Evolutionary conservation across 2,797 vertebrate species (phyloP).

Genomic region (Rhynchotus rufescens): DNA sequence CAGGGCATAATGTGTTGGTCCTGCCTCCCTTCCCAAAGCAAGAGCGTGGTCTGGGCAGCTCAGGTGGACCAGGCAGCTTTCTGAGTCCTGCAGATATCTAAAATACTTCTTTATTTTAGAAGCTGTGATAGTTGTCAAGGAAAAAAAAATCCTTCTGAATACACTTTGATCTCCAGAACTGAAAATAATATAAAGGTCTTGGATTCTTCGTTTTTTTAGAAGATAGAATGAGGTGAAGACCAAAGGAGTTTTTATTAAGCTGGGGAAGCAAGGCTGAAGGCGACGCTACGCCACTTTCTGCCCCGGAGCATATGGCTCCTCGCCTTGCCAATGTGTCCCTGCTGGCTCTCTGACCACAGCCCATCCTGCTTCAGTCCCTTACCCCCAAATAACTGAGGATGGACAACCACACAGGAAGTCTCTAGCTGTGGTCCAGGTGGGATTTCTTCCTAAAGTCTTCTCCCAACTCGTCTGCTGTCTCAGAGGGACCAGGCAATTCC

Average conservation of each 20-base stretch:
- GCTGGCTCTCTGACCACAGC: neutral
- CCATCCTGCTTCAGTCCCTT: neutral
- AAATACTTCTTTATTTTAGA: neutral
- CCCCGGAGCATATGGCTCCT: neutral
- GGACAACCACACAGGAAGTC: fast-evolving
- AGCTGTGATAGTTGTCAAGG: neutral
- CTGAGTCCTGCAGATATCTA: neutral
- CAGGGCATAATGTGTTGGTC: neutral
- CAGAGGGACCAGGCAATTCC: neutral
- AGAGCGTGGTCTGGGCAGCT: neutral
- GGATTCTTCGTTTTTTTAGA: neutral
- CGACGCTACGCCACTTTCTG: neutral
- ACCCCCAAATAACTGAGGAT: neutral
- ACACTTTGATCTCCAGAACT: neutral
- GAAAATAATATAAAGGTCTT: neutral
- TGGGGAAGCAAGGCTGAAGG: neutral
- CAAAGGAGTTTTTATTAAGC: neutral
- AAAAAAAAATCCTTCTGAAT: neutral
- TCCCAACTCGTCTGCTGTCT: neutral
- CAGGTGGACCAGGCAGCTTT: fast-evolving
- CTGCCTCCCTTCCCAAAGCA: neutral
- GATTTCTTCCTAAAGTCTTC: neutral
- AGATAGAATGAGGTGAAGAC: neutral
- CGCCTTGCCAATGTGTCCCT: fast-evolving
- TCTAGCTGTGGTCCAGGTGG: neutral